Evolutionary conservation across 2,113 vertebrate genomes (phyloP), one percentile per base, ranked within the genome.

Genomic region (Albula glossodonta): DNA sequence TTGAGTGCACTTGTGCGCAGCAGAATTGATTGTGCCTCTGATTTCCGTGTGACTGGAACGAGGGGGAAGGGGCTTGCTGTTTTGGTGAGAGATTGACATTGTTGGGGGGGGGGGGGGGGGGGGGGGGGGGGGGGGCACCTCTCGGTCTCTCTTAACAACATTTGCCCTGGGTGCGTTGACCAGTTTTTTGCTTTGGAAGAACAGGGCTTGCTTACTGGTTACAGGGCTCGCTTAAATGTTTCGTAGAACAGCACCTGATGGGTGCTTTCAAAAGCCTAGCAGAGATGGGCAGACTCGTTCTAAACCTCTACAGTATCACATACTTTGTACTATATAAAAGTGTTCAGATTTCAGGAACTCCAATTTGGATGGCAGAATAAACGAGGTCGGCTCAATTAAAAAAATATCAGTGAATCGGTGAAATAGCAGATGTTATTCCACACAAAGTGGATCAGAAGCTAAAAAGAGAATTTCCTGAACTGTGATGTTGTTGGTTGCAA

Each of bases 21-120:
- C 80, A 15, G 86, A 85, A 89, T 93, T 95, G 94, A 95, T 94
- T 94, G 92, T 92, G 57, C 90, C 90, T 91, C 91, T 92, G 93
- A 93, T 93, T 93, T 93, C 88, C 90, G 87, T 89, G 90, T 15
- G 87, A 87, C 82, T n/a, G 84, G 86, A 85, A 82, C 85, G 84
- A 25, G 31, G 3, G 74, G 63, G 86, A 53, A 48, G 49, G 78
- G 41, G 70, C 7, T 11, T n/a, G 80, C 9, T 17, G 52, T 31
- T 19, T 22, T 5, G 70, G 85, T 17, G 52, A 57, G 25, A 51
- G 85, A 81, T 25, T 82, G 80, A 60, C 41, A 41, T 83, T 83
- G 19, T 31, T 78, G 70, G 84, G 51, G 22, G 81, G 50, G 83
- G 85, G 83, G 82, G 5, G 5, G 56, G 63, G 74, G 83, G 70